These are phyloP conservation scores for Lethrus apterus DNA, from an alignment of 1,140 invertebrate species.

Conservation along the genomic window DNA sequence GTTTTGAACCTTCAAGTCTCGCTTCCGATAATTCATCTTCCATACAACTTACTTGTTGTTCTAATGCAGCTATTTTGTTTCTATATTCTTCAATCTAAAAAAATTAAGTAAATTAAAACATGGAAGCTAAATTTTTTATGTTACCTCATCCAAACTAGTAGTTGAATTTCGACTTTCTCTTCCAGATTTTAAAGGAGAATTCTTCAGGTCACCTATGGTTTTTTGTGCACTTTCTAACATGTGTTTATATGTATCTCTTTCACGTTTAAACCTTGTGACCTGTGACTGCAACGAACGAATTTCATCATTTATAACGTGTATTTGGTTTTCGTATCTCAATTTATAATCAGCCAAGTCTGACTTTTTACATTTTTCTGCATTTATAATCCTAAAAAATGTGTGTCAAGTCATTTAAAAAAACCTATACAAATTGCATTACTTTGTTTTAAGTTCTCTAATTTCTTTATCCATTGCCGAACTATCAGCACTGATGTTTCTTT, in stretches of 20 bases:
- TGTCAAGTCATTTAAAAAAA: background rate
- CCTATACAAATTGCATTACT: slow-evolving; percentile 45
- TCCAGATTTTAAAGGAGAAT: slow-evolving; percentile 37
- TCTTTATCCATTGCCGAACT: slow-evolving; percentile 67
- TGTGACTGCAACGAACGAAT: slow-evolving; percentile 76
- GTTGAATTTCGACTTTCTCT: slow-evolving; percentile 41
- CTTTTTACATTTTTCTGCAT: slow-evolving; percentile 73
- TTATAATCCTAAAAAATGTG: slow-evolving; percentile 51
- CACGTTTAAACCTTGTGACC: slow-evolving; percentile 71
- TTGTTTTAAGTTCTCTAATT: slow-evolving; percentile 59
- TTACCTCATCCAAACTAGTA: slow-evolving; percentile 56
- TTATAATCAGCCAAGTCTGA: slow-evolving; percentile 79
- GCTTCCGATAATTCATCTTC: slow-evolving; percentile 85
- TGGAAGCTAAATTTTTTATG: background rate
- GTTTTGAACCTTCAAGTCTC: slow-evolving; percentile 69
- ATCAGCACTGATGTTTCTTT: slow-evolving; percentile 68
- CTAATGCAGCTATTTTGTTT: slow-evolving; percentile 59
- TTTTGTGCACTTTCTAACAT: slow-evolving; percentile 82
- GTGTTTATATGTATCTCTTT: slow-evolving; percentile 85
- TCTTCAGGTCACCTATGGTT: slow-evolving; percentile 69
- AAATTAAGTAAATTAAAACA: slow-evolving; percentile 9
- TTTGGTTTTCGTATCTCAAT: slow-evolving; percentile 79
- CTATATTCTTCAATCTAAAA: slow-evolving; percentile 49
- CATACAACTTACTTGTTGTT: slow-evolving; percentile 75
- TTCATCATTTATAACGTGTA: slow-evolving; percentile 79